Percentiles rank a stretch among this genome's conserved stretches.
These are phyloP conservation scores for Enteromius afrohamiltoni DNA, from an alignment of 2,797 vertebrate genomes.

Conservation along the genomic window DNA sequence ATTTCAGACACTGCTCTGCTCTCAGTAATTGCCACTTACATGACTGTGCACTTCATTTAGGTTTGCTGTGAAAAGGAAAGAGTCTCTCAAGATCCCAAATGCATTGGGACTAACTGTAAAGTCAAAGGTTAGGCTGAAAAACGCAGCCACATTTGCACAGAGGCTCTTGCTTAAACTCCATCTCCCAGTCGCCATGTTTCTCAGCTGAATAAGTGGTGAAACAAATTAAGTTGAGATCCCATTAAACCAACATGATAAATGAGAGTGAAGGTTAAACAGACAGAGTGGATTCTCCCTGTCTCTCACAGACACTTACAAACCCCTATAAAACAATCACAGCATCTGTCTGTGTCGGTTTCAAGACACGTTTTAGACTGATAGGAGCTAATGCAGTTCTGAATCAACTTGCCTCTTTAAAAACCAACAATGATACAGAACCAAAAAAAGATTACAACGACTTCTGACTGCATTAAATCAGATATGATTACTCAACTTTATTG, in stretches of 20 bases:
- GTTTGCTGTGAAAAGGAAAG: constrained; percentile 25
- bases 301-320: constrained; percentile 14
- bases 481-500: neutral
- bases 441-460: neutral
- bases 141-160: neutral
- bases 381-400: neutral
- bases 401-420: neutral
- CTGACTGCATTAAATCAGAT: neutral
- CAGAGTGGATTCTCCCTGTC: constrained; percentile 1
- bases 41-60: constrained; percentile 32
- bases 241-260: constrained; percentile 28
- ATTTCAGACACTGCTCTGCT: neutral
- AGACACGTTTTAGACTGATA: neutral
- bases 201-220: neutral
- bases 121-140: neutral
- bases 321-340: constrained; percentile 8
- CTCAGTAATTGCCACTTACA: constrained; percentile 16
- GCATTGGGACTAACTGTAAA: neutral
- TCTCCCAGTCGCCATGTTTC: neutral
- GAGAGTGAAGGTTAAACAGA: constrained; percentile 17
- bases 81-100: constrained; percentile 6
- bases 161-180: constrained; percentile 3
- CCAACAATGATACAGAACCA: neutral
- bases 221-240: constrained; percentile 30
- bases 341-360: neutral